A percentile compares a stretch with the other conserved stretches of the same genome.
phyloP scores from a whole-genome alignment of 30 jellyfish, hydroid and myxozoan genomes.

The Pseudorhiza aurosa region DNA sequence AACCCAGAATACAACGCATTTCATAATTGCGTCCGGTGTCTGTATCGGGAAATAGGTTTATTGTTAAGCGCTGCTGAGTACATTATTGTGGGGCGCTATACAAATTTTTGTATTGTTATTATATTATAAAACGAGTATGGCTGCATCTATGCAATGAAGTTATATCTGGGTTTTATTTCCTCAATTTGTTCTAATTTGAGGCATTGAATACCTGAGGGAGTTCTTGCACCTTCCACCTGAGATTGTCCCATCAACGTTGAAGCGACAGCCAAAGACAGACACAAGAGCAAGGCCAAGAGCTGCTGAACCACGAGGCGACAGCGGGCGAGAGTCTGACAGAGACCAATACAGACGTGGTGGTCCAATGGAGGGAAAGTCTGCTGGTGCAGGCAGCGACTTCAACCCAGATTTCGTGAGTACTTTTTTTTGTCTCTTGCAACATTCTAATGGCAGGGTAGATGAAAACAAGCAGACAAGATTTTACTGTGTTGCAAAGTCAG shows the following conservation, averaged over 20 bases:
- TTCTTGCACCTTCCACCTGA: conserved; percentile 96
- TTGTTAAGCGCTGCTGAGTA: too few species aligned
- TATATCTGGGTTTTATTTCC: background rate
- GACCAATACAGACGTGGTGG: conserved; percentile 97
- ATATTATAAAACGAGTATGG: too few species aligned
- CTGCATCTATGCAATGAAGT: too few species aligned
- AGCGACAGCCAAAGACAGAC: conserved; percentile 83
- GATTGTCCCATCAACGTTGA: conserved; percentile 96
- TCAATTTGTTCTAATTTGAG: background rate
- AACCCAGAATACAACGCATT: too few species aligned
- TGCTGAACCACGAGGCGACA: conserved; percentile 89
- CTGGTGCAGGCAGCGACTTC: conserved; percentile 98
- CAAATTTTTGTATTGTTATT: too few species aligned
- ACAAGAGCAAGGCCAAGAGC: conserved; percentile 85
- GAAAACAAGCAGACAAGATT: too few species aligned
- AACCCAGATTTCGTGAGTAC: conserved; percentile 92
- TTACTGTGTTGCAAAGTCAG: too few species aligned
- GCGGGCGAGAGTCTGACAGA: conserved; percentile 88
- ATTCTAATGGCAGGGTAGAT: too few species aligned
- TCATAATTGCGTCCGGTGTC: too few species aligned
- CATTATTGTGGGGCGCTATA: too few species aligned
- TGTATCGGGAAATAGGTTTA: too few species aligned
- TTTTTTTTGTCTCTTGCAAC: background rate
- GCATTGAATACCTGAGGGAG: conserved; percentile 89
- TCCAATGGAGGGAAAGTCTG: conserved; percentile 68